Evolutionary conservation across 2,113 vertebrate species (phyloP), one percentile per base, ranked within the genome.

Genomic region (Pedetes capensis): DNA sequence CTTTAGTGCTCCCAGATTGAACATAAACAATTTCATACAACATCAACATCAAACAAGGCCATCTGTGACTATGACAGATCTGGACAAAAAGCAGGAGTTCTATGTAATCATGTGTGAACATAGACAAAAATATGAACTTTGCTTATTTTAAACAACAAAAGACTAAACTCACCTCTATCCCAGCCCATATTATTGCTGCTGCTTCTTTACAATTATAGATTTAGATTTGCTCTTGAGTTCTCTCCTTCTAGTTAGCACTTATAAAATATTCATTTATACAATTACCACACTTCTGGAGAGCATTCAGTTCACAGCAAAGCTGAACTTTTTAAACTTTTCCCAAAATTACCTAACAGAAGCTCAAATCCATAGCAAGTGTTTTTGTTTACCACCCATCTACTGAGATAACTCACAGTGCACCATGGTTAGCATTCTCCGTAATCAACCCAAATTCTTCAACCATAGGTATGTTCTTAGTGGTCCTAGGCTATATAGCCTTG

Each of bases 11-110:
- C 34, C 92, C 39, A 37, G 87, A 34, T n/a, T 39, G 68, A 89
- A 59, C 3, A 61, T 51, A 91, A 96, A 93, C 68, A 88, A 64
- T 86, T 93, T 89, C 37, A 27, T n/a, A 76, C 34, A 74, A 55
- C 23, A 61, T 51, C 83, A 89, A 32, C 51, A 69, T 71, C 64
- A 83, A 82, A 92, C 23, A 92, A 59, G 64, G 44, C 39, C 57
- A 80, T 82, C 75, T 93, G 64, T 53, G 87, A 63, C 51, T 51
- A 5, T 66, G 44, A 64, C 37, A 78, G 51, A 89, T 79, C 68
- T 59, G 53, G 37, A 69, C 18, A 91, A 78, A 96, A 87, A 76
- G 17, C 53, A 87, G 39, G 61, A 6, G 42, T 32, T 34, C 71
- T 47, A 1, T 39, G 23, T 57, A 80, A 74, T 42, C 75, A 6